These are phyloP conservation scores for Aleiodes leptofemur DNA, from an alignment of 2,888 invertebrate species.

Conservation along the genomic window DNA sequence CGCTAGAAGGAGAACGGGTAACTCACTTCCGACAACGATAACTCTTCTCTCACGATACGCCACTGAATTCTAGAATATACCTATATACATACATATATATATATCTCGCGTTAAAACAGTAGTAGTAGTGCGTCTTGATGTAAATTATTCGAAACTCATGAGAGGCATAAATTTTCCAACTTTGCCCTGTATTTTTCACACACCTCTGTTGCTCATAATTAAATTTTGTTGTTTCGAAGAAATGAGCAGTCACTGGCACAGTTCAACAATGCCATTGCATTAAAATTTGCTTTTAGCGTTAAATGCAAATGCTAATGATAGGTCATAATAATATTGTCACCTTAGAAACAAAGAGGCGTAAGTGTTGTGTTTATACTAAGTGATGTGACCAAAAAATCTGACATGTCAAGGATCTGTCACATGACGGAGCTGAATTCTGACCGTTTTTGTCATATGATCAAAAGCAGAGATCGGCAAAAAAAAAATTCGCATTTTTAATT, in stretches of 20 bases:
- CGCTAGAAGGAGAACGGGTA: conserved; percentile 32
- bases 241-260: not conserved
- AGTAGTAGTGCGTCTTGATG: conserved; percentile 12
- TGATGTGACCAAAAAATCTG: no score
- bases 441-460: no score
- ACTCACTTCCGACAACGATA: conserved; percentile 34
- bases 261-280: no score
- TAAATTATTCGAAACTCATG: conserved; percentile 19
- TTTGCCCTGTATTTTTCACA: conserved; percentile 11
- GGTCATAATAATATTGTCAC: not conserved
- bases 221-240: no score
- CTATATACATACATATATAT: not conserved
- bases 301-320: no score
- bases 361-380: no score
- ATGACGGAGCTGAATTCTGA: no score
- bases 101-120: conserved; percentile 5
- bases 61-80: conserved; percentile 24
- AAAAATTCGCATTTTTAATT: no score
- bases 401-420: no score
- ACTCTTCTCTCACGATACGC: conserved; percentile 18
- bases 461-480: no score
- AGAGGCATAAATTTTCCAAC: conserved; percentile 6
- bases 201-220: conserved; percentile 1
- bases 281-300: no score
- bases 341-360: no score